phyloP scores from a whole-genome alignment of 2,113 vertebrate genomes.

The Callorhinus ursinus region DNA sequence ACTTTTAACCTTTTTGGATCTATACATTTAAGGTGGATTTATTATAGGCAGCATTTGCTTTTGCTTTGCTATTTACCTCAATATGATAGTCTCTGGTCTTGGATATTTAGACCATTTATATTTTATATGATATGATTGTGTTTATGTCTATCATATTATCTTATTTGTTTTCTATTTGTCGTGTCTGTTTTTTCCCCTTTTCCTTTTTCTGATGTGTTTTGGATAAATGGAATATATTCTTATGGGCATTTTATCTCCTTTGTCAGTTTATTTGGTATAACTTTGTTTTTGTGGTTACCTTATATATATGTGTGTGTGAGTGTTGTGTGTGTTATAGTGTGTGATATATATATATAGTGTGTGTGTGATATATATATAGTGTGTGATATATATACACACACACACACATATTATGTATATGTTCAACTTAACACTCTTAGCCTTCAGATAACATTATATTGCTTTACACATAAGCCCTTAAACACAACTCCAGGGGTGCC shows the following conservation, averaged over 20 bases:
- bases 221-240: not conserved
- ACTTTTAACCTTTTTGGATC: not conserved
- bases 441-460: not conserved
- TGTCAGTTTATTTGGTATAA: not conserved
- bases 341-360: no score
- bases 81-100: not conserved
- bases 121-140: not conserved
- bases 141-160: not conserved
- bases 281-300: not conserved
- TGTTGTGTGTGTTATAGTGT: no score
- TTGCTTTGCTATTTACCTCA: not conserved
- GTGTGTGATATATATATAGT: no score
- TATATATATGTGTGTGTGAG: not conserved
- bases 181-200: not conserved
- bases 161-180: not conserved
- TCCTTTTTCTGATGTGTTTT: not conserved
- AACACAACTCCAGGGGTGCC: not conserved
- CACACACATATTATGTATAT: no score
- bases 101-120: not conserved
- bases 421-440: not conserved
- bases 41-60: not conserved
- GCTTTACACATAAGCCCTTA: not conserved
- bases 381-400: not conserved
- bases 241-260: not conserved
- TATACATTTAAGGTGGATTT: not conserved